Base-by-base conservation (phyloP, 2,888 invertebrate genomes). In the Caenorhabditis macrosperma region DNA sequence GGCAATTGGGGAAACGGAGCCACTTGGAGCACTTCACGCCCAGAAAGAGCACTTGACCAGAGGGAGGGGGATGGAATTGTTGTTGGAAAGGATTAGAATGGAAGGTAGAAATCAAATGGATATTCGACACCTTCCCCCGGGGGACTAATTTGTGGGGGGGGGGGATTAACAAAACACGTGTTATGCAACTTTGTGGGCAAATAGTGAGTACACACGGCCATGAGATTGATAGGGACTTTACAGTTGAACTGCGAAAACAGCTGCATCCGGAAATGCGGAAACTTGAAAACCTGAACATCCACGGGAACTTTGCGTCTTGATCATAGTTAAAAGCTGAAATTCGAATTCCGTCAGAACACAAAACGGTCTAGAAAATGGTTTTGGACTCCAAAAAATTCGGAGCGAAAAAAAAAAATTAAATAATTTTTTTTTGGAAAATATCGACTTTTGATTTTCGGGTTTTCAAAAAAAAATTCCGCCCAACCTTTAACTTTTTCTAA, bases 11-110 rank as follows among this genome's bases (percentile, higher is more conserved):
- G 41, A 22, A 4, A 22, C 20, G 28, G 24, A 41, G 28, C 6
- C 24, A 33, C n/a, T 57, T 38, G 33, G 50, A 7, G 17, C 52
- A 52, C 59, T 35, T 41, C 20, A 20, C 24, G 28, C 15, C 24
- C n/a, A n/a, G 28, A 28, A 57, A 6, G 50, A 22, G 17, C 28
- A 69, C 57, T 59, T 52, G 60, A 50, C 41, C 28, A 7, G 30
- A 2, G 22, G 20, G 24, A 12, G 28, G 52, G 1, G 33, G 24
- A 12, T 17, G 52, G 1, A 22, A 35, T 22, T 57, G 59, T 67
- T 67, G 41, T 67, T 20, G 48, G 35, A 63, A 50, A 2, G 63
- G 63, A 61, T 61, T 61, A 55, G 3, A 17, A 12, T 17, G 10
- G 15, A 33, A 26, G 7, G 10, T 26, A 1, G 26, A 20, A 15